Percentiles rank a stretch among this genome's conserved stretches.
phyloP scores from a whole-genome alignment of 1,140 invertebrate genomes.

The Liolophura sinensis region DNA sequence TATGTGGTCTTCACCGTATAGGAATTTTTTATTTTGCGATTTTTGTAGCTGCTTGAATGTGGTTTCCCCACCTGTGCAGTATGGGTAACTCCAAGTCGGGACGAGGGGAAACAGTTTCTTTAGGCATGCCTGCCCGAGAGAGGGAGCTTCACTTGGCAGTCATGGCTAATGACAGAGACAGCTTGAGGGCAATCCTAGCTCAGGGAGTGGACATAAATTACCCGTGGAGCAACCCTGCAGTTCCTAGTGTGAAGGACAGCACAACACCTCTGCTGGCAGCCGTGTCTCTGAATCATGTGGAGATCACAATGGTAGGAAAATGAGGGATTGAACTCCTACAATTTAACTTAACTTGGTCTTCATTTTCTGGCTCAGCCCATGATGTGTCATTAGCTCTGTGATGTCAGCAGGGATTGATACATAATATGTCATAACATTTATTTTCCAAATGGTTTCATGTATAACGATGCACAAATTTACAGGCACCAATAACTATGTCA shows the following conservation, averaged over 20 bases:
- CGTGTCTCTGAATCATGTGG: conserved; percentile 56
- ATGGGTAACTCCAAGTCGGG: conserved; percentile 57
- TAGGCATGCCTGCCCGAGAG: conserved; percentile 53
- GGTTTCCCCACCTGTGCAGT: not conserved
- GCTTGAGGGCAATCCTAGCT: conserved; percentile 26
- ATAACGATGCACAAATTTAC: too few relatives aligned
- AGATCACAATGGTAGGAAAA: conserved; percentile 50
- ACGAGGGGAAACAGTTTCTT: conserved; percentile 40
- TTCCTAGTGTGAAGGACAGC: conserved; percentile 56
- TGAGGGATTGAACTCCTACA: too few relatives aligned
- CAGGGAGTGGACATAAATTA: conserved; percentile 55
- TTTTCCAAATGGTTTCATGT: too few relatives aligned
- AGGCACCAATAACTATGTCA: too few relatives aligned
- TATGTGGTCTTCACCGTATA: too few relatives aligned
- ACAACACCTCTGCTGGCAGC: conserved; percentile 54
- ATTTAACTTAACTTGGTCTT: too few relatives aligned
- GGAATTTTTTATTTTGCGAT: too few relatives aligned
- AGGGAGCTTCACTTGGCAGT: conserved; percentile 54
- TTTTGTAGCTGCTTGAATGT: too few relatives aligned
- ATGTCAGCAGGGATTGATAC: too few relatives aligned
- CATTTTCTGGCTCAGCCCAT: too few relatives aligned
- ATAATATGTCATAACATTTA: too few relatives aligned
- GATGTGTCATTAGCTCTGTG: too few relatives aligned
- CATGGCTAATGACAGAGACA: conserved; percentile 51
- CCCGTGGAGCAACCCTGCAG: conserved; percentile 53